Conservation (phyloP, 2,113 vertebrate genomes). For the Parotia lawesii region DNA sequence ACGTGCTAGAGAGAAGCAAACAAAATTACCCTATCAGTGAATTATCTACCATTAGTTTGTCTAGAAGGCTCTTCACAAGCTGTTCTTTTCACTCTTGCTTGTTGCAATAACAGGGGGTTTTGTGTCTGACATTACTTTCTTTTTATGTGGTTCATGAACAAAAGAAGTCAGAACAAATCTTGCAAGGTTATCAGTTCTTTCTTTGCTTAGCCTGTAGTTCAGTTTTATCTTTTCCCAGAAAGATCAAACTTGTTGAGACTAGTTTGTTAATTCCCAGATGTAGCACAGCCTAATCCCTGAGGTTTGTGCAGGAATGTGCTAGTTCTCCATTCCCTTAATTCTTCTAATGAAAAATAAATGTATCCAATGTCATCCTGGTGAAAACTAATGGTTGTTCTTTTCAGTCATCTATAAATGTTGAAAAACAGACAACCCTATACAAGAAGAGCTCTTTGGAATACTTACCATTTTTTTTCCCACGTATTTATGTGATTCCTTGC, state of each 20-base stretch:
- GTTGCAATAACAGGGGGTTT: slow-evolving; percentile 38
- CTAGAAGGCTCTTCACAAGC: slow-evolving; percentile 55
- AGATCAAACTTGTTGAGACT: slow-evolving; percentile 70
- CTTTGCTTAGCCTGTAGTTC: slow-evolving; percentile 64
- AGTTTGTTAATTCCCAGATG: slow-evolving; percentile 68
- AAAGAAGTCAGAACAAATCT: slow-evolving; percentile 43
- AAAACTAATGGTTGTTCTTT: slow-evolving; percentile 31
- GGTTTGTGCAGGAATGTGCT: slow-evolving; percentile 71
- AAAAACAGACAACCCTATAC: not conserved
- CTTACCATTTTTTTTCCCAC: not conserved
- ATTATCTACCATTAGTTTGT: slow-evolving; percentile 59
- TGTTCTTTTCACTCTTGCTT: slow-evolving; percentile 56
- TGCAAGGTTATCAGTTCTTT: slow-evolving; percentile 67
- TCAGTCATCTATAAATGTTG: not conserved
- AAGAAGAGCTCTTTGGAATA: not conserved
- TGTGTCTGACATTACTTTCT: slow-evolving; percentile 47
- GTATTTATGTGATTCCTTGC: not conserved
- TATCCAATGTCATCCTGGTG: slow-evolving; percentile 27
- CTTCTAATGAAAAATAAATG: slow-evolving; percentile 61
- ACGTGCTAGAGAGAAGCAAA: slow-evolving; percentile 35
- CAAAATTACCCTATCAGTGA: slow-evolving; percentile 50
- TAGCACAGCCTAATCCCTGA: slow-evolving; percentile 66
- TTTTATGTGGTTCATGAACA: slow-evolving; percentile 57
- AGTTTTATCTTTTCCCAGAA: slow-evolving; percentile 67
- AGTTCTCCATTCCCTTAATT: slow-evolving; percentile 54